Conservation (phyloP, 2,113 vertebrate genomes). For the Halichoerus grypus region DNA sequence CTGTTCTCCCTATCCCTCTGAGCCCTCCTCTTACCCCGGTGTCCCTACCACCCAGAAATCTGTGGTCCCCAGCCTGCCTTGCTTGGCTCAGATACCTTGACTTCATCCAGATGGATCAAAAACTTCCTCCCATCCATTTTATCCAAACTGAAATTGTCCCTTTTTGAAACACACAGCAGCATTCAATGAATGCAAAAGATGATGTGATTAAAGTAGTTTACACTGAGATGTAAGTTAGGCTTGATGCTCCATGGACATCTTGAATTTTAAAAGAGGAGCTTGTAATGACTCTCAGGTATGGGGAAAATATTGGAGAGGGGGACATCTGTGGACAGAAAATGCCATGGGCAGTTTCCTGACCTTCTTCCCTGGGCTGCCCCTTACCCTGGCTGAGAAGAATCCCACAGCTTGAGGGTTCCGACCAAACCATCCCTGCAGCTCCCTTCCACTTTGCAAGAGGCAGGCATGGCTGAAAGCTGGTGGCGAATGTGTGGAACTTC, state of each 20-base stretch:
- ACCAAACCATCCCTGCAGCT: background rate
- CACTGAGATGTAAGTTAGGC: background rate
- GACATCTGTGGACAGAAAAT: background rate
- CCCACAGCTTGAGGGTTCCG: background rate
- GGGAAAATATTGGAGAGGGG: background rate
- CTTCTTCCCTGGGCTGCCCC: background rate
- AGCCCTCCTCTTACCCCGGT: background rate
- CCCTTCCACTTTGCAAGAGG: background rate
- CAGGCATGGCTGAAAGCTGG: background rate
- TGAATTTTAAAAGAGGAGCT: constrained; percentile 11
- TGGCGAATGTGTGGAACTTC: background rate
- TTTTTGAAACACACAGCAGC: background rate
- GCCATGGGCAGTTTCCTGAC: background rate
- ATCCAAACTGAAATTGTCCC: background rate
- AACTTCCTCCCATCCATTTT: background rate
- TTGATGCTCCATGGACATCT: background rate
- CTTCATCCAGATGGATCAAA: background rate
- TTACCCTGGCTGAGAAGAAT: background rate
- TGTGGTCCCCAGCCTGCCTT: background rate
- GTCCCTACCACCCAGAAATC: background rate
- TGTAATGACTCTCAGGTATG: background rate
- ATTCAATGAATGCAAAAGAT: background rate
- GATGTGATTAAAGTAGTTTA: background rate
- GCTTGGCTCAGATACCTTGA: background rate
- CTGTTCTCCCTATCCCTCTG: background rate